Base-by-base conservation (phyloP, 2,888 invertebrate species). In the Zygothrica quintamaculata region DNA sequence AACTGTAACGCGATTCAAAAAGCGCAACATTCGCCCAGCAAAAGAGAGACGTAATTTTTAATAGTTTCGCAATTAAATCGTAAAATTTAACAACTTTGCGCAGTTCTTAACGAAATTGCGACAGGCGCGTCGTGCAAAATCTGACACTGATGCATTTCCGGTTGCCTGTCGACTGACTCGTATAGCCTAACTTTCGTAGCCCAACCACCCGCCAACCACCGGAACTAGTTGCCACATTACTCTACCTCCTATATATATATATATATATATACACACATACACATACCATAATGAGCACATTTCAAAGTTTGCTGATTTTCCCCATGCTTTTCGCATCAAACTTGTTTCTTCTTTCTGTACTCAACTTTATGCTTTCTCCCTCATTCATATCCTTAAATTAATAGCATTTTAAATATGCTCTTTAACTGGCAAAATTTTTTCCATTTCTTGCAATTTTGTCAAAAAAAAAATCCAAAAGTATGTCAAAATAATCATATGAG, bases 11-110 rank as follows among this genome's bases (percentile, higher is more conserved):
- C 34, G 29, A 52, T 44, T 39, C 15, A 62, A 44, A 57, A 4
- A 61, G 53, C 64, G 43, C 58, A 44, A 29, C 57, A 40, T 57
- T 60, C 61, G 50, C 60, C 70, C 80, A 57, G 22, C 51, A 59
- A 78, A 72, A 75, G 77, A 75, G 77, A 72, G 85, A 87, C 84
- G 84, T 77, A 74, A 77, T 85, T 86, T 87, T 85, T 85, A 88
- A 88, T 82, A 88, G 84, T 80, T 84, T 80, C 67, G 84, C 86
- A 88, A 87, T 87, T 87, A 87, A 84, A 87, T 88, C 85, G 81
- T 87, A 88, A 87, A 87, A 80, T 87, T 88, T 87, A 76, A 87
- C 81, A 80, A 77, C 86, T 87, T 85, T 80, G 73, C 74, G 80
- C 82, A 87, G 81, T 84, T 82, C 84, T 82, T 87, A 87, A 71